phyloP scores from a whole-genome alignment of 1,140 invertebrate genomes.

The Ridgeia piscesae region DNA sequence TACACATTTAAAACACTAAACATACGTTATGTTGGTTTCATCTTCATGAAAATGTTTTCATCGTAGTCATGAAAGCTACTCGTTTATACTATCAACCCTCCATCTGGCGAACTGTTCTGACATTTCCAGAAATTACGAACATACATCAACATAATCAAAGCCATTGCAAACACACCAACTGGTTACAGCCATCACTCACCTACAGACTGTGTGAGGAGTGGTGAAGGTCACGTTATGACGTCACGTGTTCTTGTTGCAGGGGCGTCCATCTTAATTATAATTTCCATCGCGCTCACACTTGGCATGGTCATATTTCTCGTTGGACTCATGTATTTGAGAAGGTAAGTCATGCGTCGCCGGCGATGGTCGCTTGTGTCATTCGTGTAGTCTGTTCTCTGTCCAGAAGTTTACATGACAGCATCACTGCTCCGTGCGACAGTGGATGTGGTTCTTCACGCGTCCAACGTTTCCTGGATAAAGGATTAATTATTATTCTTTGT shows the following conservation, averaged over 20 bases:
- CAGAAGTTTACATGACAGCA: not conserved
- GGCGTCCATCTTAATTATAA: slow-evolving; percentile 27
- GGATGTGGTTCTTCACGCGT: not conserved
- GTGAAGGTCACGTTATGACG: not conserved
- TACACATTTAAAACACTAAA: too few species aligned
- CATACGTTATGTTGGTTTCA: not conserved
- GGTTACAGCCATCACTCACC: not conserved
- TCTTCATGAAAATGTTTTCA: not conserved
- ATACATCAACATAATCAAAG: not conserved
- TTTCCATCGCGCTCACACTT: slow-evolving; percentile 29
- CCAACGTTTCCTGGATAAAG: not conserved
- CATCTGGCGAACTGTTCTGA: not conserved
- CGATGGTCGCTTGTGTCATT: not conserved
- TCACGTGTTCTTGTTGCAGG: slow-evolving; percentile 12
- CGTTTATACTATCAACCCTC: not conserved
- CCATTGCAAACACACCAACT: not conserved
- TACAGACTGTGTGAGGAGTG: not conserved
- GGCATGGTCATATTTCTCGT: slow-evolving; percentile 30
- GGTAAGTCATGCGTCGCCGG: slow-evolving; percentile 14
- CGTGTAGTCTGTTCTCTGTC: not conserved
- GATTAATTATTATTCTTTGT: not conserved
- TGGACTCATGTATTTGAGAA: slow-evolving; percentile 28
- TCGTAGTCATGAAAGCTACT: not conserved
- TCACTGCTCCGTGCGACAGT: not conserved
- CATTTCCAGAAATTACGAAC: not conserved